Conservation (phyloP, 92 coral and sea anemone genomes). For the Epizoanthus fatuus region DNA sequence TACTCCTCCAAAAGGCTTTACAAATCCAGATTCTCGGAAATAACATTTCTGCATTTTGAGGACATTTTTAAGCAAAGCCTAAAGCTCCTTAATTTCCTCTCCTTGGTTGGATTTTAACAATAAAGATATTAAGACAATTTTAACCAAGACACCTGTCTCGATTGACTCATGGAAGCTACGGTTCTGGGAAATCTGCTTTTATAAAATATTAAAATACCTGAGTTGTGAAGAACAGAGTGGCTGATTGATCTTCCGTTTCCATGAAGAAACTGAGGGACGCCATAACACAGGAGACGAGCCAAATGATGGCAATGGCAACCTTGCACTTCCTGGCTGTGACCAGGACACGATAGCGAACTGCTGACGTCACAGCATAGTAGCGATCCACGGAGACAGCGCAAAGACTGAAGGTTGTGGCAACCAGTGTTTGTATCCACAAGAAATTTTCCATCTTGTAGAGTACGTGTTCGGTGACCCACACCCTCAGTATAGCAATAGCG, state of each 20-base stretch:
- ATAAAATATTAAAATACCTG: background rate
- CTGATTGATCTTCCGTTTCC: slow-evolving; percentile 8
- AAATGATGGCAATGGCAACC: background rate
- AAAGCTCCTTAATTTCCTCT: too few species aligned
- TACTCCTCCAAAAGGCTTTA: too few species aligned
- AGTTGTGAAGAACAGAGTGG: background rate
- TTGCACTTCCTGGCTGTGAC: background rate
- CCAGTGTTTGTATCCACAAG: slow-evolving; percentile 44
- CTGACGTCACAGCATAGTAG: slow-evolving; percentile 35
- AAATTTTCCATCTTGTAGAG: slow-evolving; percentile 40
- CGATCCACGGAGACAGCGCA: slow-evolving; percentile 29
- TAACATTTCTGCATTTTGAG: too few species aligned
- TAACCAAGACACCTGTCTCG: too few species aligned
- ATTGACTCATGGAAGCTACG: background rate
- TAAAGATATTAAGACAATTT: too few species aligned
- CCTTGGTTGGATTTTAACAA: too few species aligned
- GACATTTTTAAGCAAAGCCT: too few species aligned
- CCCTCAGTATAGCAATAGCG: background rate
- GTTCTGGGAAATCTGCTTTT: too few species aligned
- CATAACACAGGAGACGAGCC: slow-evolving; percentile 30
- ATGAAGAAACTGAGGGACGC: slow-evolving; percentile 29
- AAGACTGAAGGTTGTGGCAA: slow-evolving; percentile 39
- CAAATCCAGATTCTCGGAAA: too few species aligned
- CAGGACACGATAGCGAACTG: slow-evolving; percentile 2
- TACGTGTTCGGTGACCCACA: background rate